phyloP scores from a whole-genome alignment of 1,140 invertebrate genomes.

The Samia ricini region DNA sequence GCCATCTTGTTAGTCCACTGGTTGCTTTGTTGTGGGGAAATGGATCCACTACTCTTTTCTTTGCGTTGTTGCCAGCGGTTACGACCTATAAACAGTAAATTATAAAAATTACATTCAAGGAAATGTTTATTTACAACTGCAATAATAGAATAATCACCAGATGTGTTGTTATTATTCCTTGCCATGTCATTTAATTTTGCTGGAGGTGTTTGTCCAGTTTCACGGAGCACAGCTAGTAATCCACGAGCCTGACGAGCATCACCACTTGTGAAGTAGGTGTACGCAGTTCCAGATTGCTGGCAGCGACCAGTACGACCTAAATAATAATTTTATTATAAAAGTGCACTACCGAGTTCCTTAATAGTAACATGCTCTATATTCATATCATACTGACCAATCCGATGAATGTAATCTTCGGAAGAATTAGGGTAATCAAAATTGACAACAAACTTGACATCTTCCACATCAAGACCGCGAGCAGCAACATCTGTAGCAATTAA shows the following conservation, averaged over 20 bases:
- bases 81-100: conserved; percentile 49
- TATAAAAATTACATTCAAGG: too few relatives aligned
- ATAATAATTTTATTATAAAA: not conserved
- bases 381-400: conserved; percentile 87
- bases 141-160: conserved; percentile 31
- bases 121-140: not conserved
- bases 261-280: conserved; percentile 96
- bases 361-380: not conserved
- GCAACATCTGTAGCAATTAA: conserved; percentile 99
- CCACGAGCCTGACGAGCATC: conserved; percentile 95
- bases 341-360: not conserved
- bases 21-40: conserved; percentile 65
- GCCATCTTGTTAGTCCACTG: conserved; percentile 76
- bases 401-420: conserved; percentile 99
- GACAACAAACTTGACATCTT: conserved; percentile 99
- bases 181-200: conserved; percentile 78
- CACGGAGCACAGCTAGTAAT: conserved; percentile 91
- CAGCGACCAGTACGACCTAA: conserved; percentile 93
- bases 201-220: conserved; percentile 94
- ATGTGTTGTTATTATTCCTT: conserved; percentile 59
- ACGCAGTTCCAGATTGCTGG: conserved; percentile 96
- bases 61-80: conserved; percentile 77
- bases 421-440: conserved; percentile 99
- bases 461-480: conserved; percentile 97
- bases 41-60: conserved; percentile 68